Evolutionary conservation across 2,888 invertebrate genomes (phyloP).

Genomic region (Drosophila infuscata): DNA sequence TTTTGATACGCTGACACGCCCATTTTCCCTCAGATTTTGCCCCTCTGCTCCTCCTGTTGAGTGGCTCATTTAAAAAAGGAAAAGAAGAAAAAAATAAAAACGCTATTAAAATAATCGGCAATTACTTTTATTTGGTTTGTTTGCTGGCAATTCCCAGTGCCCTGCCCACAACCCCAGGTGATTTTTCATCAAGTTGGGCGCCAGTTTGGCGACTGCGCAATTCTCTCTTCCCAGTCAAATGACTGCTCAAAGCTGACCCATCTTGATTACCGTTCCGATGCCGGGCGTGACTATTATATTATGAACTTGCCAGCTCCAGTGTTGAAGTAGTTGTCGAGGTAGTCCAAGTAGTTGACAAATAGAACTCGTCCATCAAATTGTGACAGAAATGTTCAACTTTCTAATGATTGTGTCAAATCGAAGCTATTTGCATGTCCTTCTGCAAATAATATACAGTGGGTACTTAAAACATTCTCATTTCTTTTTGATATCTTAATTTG

Average conservation of each 20-base stretch:
- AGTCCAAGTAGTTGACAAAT: slow-evolving; percentile 2
- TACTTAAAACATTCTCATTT: neutral
- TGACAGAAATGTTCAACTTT: neutral
- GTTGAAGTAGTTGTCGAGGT: neutral
- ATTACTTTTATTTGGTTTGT: slow-evolving; percentile 9
- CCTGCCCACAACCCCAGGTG: slow-evolving; percentile 8
- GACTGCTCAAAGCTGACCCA: slow-evolving; percentile 1
- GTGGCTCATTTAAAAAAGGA: slow-evolving; percentile 12
- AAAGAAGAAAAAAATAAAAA: neutral
- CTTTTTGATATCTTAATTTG: neutral
- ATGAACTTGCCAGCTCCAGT: neutral
- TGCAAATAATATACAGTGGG: neutral
- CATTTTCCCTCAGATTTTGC: neutral
- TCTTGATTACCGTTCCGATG: neutral
- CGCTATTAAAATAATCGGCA: slow-evolving; percentile 12
- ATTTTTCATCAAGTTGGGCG: neutral
- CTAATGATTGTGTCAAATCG: neutral
- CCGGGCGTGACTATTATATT: neutral
- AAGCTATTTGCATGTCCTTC: neutral
- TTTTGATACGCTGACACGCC: slow-evolving; percentile 25
- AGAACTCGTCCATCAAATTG: neutral
- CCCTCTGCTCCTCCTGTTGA: neutral
- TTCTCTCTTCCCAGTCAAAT: neutral
- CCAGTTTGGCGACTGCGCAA: neutral
- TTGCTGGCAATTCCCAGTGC: slow-evolving; percentile 7